Evolutionary conservation across 2,797 vertebrate genomes (phyloP), one percentile per base, ranked within the genome.

Genomic region (Hyperoplus immaculatus): DNA sequence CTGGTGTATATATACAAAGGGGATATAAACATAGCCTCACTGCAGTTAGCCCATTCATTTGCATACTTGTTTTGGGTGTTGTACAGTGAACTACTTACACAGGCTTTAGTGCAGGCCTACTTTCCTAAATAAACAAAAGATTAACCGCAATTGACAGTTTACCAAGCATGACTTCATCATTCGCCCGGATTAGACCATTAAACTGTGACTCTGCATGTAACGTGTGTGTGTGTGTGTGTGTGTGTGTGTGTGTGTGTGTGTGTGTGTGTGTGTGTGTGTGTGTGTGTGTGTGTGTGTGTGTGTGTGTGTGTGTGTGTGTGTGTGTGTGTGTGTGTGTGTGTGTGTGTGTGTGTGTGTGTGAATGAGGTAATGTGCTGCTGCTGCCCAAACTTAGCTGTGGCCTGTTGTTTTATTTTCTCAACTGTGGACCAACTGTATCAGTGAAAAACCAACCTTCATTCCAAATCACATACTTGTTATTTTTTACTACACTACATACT

Each of bases 61-160:
- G 18, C 50, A 29, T 36, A 8, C 4, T 45, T 60, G 15, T 67
- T 64, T 39, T n/a, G 54, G 4, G 21, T 29, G 8, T 65, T 70
- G 36, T 51, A 13, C 18, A 58, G 59, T 36, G 36, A 12, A 11
- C 53, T 50, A 36, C 47, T 65, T 61, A 42, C 54, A 6, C 58
- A 39, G 68, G 7, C 0, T 55, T 75, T 53, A 6, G 39, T 3
- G 29, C 29, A 29, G 29, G 29, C 57, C 15, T 1, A 47, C 58
- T 64, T 63, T 56, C 5, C 36, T 43, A 18, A 0, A 14, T 42
- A 14, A 57, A 55, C 38, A 55, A 45, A 62, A 67, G 69, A 78
- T 81, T 67, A 82, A 46, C n/a, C 4, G 11, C 29, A 72, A 80
- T 84, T 71, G 61, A 59, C 71, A 16, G 29, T 78, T 78, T 69